Base-by-base conservation (phyloP, 1,140 invertebrate species). In the Zaprionus tsacasi region DNA sequence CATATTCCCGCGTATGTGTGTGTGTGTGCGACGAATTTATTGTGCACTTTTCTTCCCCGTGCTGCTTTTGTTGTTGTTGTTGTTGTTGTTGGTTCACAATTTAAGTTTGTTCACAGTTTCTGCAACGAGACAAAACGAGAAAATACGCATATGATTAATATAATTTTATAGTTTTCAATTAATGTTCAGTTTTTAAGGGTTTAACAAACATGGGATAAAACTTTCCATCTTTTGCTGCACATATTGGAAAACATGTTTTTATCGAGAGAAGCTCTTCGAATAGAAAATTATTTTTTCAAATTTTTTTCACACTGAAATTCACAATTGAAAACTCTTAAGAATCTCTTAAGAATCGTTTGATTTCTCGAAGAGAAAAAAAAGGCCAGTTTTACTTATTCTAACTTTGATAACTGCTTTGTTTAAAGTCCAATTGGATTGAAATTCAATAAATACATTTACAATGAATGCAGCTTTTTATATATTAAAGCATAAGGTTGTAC, bases 61-160 rank as follows among this genome's bases (percentile, higher is more conserved):
- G 38, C 27, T 30, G 27, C 27, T 40, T n/a, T 7, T 35, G 13
- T 6, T n/a, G 38, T 40, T 43, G n/a, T 43, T 7, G 13, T 21
- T 36, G 43, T 21, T 17, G 63, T 10, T 33, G 21, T 65, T 48
- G 54, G 54, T 58, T 71, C 58, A 38, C 69, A 71, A 71, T 67
- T 59, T 27, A 72, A 72, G 55, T 72, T 67, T 59, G 55, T 72
- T 27, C 56, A 66, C 70, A 59, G 50, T 43, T 27, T 12, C 70
- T 72, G 70, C 45, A 72, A 72, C 25, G 70, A 72, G 33, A 67
- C 7, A 59, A 35, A 59, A 13, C 40, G 40, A 15, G 40, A 43
- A 59, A 72, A 59, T 45, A 27, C 36, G 21, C 13, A 58, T 58
- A 21, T 58, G 36, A 58, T 60, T 60, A 45, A 60, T 45, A 50